These are phyloP conservation scores for Formica exsecta DNA, from an alignment of 1,140 invertebrate species.

Conservation along the genomic window DNA sequence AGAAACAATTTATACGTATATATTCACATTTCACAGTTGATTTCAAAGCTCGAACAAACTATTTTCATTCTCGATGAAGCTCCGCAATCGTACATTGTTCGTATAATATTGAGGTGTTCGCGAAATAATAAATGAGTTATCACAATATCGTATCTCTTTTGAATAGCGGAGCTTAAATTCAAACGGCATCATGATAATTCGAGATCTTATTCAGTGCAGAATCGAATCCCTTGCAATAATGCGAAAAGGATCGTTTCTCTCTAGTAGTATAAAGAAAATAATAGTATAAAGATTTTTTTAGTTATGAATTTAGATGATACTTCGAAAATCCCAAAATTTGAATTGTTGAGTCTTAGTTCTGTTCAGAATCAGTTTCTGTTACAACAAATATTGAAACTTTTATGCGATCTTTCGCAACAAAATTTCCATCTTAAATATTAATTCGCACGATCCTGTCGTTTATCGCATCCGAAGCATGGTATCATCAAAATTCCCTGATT, in stretches of 20 bases:
- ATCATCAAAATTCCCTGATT: neutral
- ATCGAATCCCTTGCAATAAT: neutral
- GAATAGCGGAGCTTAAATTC: neutral
- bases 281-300: neutral
- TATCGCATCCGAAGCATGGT: neutral
- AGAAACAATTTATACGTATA: constrained; percentile 52
- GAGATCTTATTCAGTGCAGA: neutral
- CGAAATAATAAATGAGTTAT: constrained; percentile 10
- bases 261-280: neutral
- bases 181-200: neutral
- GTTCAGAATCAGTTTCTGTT: no score
- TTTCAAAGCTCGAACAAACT: neutral
- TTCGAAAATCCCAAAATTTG: neutral
- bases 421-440: constrained; percentile 9
- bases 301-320: neutral
- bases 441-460: constrained; percentile 7
- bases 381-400: neutral
- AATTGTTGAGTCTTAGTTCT: neutral
- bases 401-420: neutral
- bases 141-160: constrained; percentile 7
- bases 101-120: neutral
- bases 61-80: neutral
- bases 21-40: constrained; percentile 38
- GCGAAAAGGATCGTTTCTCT: neutral
- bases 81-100: neutral